Conservation (phyloP, 2,113 vertebrate genomes). For the Cavia porcellus region DNA sequence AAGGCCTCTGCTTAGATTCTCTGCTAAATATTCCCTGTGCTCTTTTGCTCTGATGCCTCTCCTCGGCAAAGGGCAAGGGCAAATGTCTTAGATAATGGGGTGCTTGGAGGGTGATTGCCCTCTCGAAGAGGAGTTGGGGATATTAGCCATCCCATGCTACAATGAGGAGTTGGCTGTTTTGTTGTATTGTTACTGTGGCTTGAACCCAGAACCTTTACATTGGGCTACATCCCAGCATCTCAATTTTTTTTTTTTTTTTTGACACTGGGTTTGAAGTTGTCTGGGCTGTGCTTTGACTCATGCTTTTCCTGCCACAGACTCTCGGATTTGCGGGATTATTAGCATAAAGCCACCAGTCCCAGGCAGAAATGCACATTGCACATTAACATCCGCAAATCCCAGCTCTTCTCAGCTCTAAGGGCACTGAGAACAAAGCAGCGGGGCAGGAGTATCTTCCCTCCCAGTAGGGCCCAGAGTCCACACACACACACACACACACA, state of each 20-base stretch:
- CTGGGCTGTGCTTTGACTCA: neutral
- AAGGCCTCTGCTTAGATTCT: neutral
- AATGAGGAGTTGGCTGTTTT: neutral
- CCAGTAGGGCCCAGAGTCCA: neutral
- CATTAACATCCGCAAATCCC: neutral
- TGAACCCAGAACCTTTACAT: neutral
- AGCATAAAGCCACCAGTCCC: neutral
- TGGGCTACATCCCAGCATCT: neutral
- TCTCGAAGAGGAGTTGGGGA: neutral
- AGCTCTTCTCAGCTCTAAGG: neutral
- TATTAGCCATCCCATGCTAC: neutral
- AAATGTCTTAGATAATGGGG: neutral
- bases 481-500: neutral
- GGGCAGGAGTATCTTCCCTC: neutral
- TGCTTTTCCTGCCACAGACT: neutral
- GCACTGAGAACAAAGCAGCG: neutral
- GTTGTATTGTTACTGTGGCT: neutral
- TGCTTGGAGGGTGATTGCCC: neutral
- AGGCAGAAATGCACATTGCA: neutral
- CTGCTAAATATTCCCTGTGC: neutral
- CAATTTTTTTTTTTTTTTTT: neutral
- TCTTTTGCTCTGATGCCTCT: neutral
- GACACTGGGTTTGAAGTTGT: neutral
- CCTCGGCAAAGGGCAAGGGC: neutral
- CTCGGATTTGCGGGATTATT: neutral